phyloP scores from a whole-genome alignment of 2,888 invertebrate species.

The Reticulitermes lucifugus region DNA sequence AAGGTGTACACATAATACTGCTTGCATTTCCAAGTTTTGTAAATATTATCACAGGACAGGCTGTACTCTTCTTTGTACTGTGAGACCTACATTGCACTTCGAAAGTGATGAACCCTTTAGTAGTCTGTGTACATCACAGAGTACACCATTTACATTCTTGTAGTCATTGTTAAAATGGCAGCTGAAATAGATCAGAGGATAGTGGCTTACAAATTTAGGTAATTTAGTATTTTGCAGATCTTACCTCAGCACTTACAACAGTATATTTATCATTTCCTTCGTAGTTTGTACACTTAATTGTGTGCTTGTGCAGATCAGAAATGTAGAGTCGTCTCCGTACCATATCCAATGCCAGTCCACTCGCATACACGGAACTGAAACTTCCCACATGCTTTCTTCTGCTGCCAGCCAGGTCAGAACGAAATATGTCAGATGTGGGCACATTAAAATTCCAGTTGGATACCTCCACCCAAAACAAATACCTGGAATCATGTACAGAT shows the following conservation, averaged over 20 bases:
- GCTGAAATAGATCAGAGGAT: not conserved
- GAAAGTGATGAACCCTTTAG: no score
- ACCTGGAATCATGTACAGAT: constrained; percentile 56
- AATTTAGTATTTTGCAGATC: not conserved
- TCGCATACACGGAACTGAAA: constrained; percentile 66
- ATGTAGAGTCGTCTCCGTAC: constrained; percentile 77
- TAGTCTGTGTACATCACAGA: no score
- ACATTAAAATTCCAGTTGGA: constrained; percentile 54
- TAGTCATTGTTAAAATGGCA: not conserved
- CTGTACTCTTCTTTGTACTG: no score
- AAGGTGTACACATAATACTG: no score
- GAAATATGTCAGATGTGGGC: constrained; percentile 57
- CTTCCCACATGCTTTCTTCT: constrained; percentile 62
- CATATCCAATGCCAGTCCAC: constrained; percentile 71
- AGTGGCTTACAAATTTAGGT: not conserved
- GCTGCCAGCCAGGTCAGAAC: constrained; percentile 69
- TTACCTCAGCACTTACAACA: constrained; percentile 48
- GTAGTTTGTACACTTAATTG: constrained; percentile 63
- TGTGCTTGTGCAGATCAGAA: constrained; percentile 72
- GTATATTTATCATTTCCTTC: constrained; percentile 57
- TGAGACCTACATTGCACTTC: no score
- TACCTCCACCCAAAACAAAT: constrained; percentile 62
- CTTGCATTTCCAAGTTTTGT: no score
- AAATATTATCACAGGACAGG: no score
- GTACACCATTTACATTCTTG: no score